phyloP scores from a whole-genome alignment of 2,888 invertebrate species.

The Leucozona laternaria region DNA sequence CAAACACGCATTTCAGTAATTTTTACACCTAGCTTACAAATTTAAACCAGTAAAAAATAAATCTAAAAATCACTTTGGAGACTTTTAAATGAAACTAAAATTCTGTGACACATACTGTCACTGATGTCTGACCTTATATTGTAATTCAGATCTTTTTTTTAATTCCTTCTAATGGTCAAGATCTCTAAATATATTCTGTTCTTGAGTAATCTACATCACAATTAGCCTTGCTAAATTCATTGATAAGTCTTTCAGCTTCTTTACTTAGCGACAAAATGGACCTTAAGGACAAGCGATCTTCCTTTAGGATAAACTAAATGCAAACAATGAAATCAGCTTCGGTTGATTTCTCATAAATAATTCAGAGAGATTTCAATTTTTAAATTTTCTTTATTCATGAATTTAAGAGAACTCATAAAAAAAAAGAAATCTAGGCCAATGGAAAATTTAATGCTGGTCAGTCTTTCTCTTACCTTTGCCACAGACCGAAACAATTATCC shows the following conservation, averaged over 20 bases:
- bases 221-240: constrained; percentile 1
- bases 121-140: neutral
- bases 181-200: neutral
- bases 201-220: neutral
- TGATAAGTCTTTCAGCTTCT: constrained; percentile 18
- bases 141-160: neutral
- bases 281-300: constrained; percentile 13
- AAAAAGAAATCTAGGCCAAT: constrained; percentile 58
- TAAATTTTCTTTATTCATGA: constrained; percentile 9
- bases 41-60: too few species aligned
- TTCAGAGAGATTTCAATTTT: constrained; percentile 39
- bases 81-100: too few species aligned
- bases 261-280: neutral
- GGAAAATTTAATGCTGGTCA: constrained; percentile 43
- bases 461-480: neutral
- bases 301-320: constrained; percentile 24
- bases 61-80: too few species aligned
- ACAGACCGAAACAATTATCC: constrained; percentile 60
- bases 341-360: constrained; percentile 58
- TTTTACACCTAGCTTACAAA: too few species aligned
- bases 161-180: constrained; percentile 15
- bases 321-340: neutral
- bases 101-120: constrained; percentile 24
- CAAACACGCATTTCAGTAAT: too few species aligned
- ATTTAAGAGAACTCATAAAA: neutral